phyloP scores from a whole-genome alignment of 2,888 invertebrate genomes.

The Nemurella pictetii region DNA sequence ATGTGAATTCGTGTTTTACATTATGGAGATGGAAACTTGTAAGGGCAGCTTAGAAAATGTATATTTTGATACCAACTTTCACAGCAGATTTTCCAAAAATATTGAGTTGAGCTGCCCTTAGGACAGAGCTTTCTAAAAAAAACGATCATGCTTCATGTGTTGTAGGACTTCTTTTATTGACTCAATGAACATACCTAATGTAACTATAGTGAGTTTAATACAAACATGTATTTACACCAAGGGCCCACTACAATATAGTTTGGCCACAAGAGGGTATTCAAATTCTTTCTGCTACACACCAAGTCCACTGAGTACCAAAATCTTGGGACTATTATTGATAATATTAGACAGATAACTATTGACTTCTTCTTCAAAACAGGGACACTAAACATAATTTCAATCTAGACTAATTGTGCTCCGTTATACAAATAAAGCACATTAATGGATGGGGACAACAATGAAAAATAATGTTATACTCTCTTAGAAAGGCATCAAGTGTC shows the following conservation, averaged over 20 bases:
- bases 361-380: background rate
- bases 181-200: background rate
- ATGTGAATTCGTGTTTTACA: no score
- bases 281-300: background rate
- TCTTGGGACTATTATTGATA: background rate
- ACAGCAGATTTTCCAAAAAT: no score
- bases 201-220: background rate
- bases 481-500: conserved; percentile 18
- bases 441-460: background rate
- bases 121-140: no score
- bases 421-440: background rate
- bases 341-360: background rate
- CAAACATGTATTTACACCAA: background rate
- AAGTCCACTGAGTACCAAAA: background rate
- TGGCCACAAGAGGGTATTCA: background rate
- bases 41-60: no score
- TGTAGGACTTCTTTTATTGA: background rate
- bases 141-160: no score
- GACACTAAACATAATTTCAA: background rate
- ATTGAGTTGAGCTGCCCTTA: no score
- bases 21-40: no score
- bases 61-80: no score
- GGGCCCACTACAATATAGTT: background rate
- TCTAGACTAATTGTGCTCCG: background rate
- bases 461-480: background rate